Percentiles rank a stretch among this genome's conserved stretches.
Conservation (phyloP, 2,888 invertebrate species). For the Aquatica leii region DNA sequence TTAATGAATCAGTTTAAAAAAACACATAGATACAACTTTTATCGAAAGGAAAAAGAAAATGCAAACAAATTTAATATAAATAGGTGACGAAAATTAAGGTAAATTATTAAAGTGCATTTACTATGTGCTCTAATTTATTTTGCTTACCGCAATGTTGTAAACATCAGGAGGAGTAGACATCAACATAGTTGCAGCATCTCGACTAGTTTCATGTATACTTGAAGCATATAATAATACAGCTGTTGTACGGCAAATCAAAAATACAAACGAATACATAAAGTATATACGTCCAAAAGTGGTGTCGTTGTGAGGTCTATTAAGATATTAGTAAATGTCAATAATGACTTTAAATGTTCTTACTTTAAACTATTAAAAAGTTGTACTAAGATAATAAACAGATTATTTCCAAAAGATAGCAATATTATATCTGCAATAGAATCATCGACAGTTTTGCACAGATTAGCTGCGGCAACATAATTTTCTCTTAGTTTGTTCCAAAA, state of each 20-base stretch:
- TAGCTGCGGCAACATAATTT: constrained; percentile 70
- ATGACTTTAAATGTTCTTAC: constrained; percentile 60
- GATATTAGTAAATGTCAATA: neutral
- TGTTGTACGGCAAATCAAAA: constrained; percentile 68
- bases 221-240: constrained; percentile 58
- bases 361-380: constrained; percentile 74
- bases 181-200: constrained; percentile 54
- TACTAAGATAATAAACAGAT: constrained; percentile 77
- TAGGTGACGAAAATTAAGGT: no score
- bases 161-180: constrained; percentile 57
- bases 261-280: constrained; percentile 72
- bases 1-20: no score
- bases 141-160: constrained; percentile 59
- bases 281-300: constrained; percentile 67
- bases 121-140: no score
- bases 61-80: no score
- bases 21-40: no score
- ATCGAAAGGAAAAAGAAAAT: no score
- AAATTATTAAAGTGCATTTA: no score
- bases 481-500: constrained; percentile 73
- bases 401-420: constrained; percentile 72
- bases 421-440: constrained; percentile 68
- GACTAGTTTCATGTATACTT: constrained; percentile 56
- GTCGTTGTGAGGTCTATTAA: constrained; percentile 20
- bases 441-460: constrained; percentile 69